phyloP scores from a whole-genome alignment of 2,888 invertebrate species.

The Drosophila incognita region DNA sequence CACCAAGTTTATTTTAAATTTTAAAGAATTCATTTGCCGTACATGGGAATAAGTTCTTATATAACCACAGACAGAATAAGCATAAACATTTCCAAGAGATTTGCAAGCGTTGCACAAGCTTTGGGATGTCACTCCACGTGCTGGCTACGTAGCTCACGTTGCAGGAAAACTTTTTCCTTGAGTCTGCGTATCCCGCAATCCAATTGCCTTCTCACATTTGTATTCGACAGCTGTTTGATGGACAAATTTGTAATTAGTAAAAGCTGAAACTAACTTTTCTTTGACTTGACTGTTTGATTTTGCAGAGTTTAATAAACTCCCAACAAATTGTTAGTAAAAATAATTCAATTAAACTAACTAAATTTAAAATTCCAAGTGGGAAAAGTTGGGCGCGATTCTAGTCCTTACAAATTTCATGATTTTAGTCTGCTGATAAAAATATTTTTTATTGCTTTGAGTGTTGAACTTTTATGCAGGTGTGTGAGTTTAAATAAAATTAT shows the following conservation, averaged over 20 bases:
- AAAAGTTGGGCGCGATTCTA: background rate
- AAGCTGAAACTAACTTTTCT: background rate
- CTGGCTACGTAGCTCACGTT: slow-evolving; percentile 2
- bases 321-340: background rate
- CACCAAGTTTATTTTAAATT: background rate
- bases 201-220: background rate
- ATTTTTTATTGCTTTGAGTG: too few relatives aligned
- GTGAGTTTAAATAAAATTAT: too few relatives aligned
- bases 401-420: background rate
- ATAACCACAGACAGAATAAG: background rate
- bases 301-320: background rate
- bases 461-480: too few relatives aligned
- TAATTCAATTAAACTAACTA: background rate
- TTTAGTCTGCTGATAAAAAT: background rate
- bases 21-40: background rate
- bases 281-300: background rate
- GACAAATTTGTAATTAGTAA: background rate
- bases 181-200: background rate
- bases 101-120: background rate
- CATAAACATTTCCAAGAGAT: background rate
- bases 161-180: background rate
- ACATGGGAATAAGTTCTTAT: background rate
- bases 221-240: background rate
- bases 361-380: background rate
- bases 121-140: background rate